Conservation (phyloP, 2,113 vertebrate genomes). For the Aspiorhynchus laticeps region DNA sequence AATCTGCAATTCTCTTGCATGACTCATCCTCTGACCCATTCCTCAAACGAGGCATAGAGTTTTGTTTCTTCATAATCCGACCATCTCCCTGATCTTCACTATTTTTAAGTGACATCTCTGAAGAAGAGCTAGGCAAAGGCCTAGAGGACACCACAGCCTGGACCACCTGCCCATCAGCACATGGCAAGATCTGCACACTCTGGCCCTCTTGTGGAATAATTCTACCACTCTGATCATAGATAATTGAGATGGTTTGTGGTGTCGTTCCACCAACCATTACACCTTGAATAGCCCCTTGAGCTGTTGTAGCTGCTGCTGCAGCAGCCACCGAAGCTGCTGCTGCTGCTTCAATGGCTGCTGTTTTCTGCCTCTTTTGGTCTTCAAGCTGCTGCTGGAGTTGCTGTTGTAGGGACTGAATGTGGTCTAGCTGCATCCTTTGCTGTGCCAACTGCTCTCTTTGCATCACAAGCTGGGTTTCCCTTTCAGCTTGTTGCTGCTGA, state of each 20-base stretch:
- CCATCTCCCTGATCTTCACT: conserved; percentile 83
- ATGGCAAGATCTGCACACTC: conserved; percentile 87
- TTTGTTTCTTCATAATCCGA: conserved; percentile 89
- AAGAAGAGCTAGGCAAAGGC: conserved; percentile 90
- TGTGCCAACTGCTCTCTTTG: conserved; percentile 97
- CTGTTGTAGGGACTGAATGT: conserved; percentile 96
- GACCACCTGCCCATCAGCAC: conserved; percentile 73
- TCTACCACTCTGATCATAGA: conserved; percentile 80
- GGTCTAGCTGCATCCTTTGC: conserved; percentile 94
- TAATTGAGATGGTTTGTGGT: conserved; percentile 75
- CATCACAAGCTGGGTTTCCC: conserved; percentile 91
- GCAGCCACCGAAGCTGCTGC: conserved; percentile 74
- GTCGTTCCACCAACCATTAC: conserved; percentile 71
- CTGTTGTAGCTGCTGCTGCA: conserved; percentile 85
- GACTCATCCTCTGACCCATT: conserved; percentile 85
- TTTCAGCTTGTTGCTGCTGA: conserved; percentile 94
- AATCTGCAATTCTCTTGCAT: conserved; percentile 85
- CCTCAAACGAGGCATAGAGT: conserved; percentile 93
- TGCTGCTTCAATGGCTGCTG: conserved; percentile 83
- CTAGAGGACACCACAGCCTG: conserved; percentile 79
- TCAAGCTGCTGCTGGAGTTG: conserved; percentile 96
- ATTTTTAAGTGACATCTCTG: conserved; percentile 92
- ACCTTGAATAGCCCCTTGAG: conserved; percentile 84
- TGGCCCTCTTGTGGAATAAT: conserved; percentile 85
- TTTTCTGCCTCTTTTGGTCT: conserved; percentile 95